Conservation (phyloP, 2,888 invertebrate genomes). For the Rugalucina vietnamica region DNA sequence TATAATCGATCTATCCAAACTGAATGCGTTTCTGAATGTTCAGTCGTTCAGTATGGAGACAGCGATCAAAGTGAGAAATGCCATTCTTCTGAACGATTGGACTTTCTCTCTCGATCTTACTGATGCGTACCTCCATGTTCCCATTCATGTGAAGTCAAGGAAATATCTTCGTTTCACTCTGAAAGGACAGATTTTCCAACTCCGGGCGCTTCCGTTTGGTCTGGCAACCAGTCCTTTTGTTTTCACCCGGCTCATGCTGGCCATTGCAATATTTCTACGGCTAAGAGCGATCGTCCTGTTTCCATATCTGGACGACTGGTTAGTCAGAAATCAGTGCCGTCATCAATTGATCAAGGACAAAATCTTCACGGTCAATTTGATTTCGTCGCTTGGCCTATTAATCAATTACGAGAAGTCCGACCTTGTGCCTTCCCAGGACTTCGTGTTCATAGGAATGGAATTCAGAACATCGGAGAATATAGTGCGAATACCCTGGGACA, state of each 20-base stretch:
- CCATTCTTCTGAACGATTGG: not conserved
- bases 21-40: not conserved
- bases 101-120: not conserved
- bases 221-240: not conserved
- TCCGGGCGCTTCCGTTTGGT: conserved; percentile 2
- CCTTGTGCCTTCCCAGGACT: conserved; percentile 24
- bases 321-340: not conserved
- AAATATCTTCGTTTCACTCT: not conserved
- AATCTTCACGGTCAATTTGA: not conserved
- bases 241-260: not conserved
- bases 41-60: not conserved
- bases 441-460: too few relatives aligned
- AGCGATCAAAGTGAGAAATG: not conserved
- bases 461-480: too few relatives aligned
- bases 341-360: not conserved
- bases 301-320: conserved; percentile 8
- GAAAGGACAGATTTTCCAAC: not conserved
- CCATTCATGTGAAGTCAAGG: too few relatives aligned
- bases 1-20: not conserved
- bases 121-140: conserved; percentile 5
- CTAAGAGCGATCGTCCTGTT: not conserved
- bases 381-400: not conserved
- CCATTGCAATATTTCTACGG: not conserved
- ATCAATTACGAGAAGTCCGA: conserved; percentile 32
- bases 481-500: too few relatives aligned